Evolutionary conservation across 2,113 vertebrate species (phyloP), one percentile per base, ranked within the genome.

Genomic region (Procapra przewalskii): DNA sequence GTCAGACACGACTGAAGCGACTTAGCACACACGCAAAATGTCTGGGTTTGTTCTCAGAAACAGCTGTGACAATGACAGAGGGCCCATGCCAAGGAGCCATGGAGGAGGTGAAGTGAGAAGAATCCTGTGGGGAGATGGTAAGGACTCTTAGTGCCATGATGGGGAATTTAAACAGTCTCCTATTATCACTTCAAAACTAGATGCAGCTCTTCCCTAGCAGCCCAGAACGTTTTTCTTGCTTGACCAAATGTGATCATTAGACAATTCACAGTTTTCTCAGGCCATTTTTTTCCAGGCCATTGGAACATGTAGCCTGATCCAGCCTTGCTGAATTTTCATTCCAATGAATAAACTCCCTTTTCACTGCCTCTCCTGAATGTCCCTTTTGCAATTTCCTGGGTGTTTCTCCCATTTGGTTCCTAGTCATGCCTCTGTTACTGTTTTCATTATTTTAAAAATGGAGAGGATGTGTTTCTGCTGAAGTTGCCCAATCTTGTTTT

Each of bases 371-470:
- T 94, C 77, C 82, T 33, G 96, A 54, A 95, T 23, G 60, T 94
- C 93, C 79, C 89, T 3, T 8, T 89, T 75, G 96, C 71, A 89
- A 93, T 97, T 96, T 97, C 83, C 83, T 84, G 9, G 45, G 71
- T 64, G 57, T 93, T 90, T 94, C 96, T 97, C 84, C 97, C 89
- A 94, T 97, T 96, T 90, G 96, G 93, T 90, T 97, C 97, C 96
- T 81, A 81, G 97, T 97, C 97, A 97, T 96, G 97, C 96, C 96
- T 97, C 95, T 95, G 97, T 97, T 97, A 75, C 97, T 81, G 79
- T 93, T 97, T 97, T 97, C 98, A 98, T 98, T 97, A 97, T 97
- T 97, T 97, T 90, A 67, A 94, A 98, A 98, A 97, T 45, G 89
- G 97, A 97, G 79, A 97, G 97, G 97, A 96, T 96, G 36, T 96